These are phyloP conservation scores for Trypoxylus dichotomus DNA, from an alignment of 1,140 invertebrate genomes.

Conservation along the genomic window DNA sequence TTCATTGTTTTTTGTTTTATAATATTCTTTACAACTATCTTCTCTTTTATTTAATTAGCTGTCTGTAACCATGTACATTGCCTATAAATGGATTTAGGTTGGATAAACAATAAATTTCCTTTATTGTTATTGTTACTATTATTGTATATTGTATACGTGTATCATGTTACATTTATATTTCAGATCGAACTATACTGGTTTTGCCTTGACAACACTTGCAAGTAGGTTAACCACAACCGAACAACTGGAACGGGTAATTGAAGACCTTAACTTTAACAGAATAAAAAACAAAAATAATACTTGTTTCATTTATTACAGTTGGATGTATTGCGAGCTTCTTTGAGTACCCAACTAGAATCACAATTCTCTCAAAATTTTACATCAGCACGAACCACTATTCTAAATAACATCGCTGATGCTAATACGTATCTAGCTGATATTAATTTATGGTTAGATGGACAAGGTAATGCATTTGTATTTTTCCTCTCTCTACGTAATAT, in stretches of 20 bases:
- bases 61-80: too few species aligned
- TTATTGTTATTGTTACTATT: too few species aligned
- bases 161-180: too few species aligned
- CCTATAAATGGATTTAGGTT: too few species aligned
- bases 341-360: not conserved
- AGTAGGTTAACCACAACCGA: not conserved
- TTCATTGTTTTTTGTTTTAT: too few species aligned
- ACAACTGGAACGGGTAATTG: not conserved
- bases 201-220: not conserved
- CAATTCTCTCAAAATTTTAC: not conserved
- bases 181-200: not conserved
- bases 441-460: not conserved
- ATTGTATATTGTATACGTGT: too few species aligned
- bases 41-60: too few species aligned
- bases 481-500: not conserved
- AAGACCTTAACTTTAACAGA: not conserved
- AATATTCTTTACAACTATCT: too few species aligned
- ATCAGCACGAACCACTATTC: not conserved
- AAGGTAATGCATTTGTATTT: not conserved
- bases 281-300: not conserved
- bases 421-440: not conserved
- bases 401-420: not conserved
- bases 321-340: not conserved
- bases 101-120: too few species aligned
- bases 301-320: not conserved